Conservation (phyloP, 2,888 invertebrate species). For the Apotomis turbidana region DNA sequence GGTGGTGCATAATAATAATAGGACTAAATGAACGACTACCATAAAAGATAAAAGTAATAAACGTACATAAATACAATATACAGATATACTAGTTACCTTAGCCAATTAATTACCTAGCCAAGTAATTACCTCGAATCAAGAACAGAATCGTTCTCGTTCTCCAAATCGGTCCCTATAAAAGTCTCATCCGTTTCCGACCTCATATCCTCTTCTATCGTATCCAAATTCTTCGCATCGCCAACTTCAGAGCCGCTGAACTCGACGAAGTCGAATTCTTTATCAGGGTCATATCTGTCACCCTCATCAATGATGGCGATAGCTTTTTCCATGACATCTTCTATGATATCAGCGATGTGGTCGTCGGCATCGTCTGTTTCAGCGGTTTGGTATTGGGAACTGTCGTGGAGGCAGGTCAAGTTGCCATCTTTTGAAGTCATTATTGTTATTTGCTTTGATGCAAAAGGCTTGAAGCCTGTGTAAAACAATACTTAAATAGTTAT, state of each 20-base stretch:
- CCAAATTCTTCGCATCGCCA: slow-evolving; percentile 47
- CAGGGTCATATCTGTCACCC: slow-evolving; percentile 33
- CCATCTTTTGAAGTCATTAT: slow-evolving; percentile 67
- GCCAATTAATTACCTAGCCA: too few relatives aligned
- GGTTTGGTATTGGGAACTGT: slow-evolving; percentile 12
- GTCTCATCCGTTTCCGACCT: neutral
- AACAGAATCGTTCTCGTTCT: slow-evolving; percentile 4
- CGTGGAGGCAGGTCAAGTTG: slow-evolving; percentile 59
- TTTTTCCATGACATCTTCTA: neutral
- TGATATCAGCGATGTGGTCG: neutral
- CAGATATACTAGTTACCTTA: neutral
- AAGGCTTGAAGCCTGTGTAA: slow-evolving; percentile 63
- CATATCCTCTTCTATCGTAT: slow-evolving; percentile 61
- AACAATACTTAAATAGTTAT: neutral
- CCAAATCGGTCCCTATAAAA: neutral
- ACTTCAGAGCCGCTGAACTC: slow-evolving; percentile 51
- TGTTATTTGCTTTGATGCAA: slow-evolving; percentile 71
- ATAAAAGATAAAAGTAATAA: too few relatives aligned
- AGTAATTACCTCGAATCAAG: slow-evolving; percentile 13
- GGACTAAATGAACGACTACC: too few relatives aligned
- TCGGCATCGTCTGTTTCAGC: neutral
- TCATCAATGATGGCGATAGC: slow-evolving; percentile 42
- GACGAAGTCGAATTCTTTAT: slow-evolving; percentile 64
- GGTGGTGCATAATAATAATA: too few relatives aligned
- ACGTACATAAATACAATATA: too few relatives aligned